Conservation (phyloP, 1,140 invertebrate species). For the Calosoma granatense region DNA sequence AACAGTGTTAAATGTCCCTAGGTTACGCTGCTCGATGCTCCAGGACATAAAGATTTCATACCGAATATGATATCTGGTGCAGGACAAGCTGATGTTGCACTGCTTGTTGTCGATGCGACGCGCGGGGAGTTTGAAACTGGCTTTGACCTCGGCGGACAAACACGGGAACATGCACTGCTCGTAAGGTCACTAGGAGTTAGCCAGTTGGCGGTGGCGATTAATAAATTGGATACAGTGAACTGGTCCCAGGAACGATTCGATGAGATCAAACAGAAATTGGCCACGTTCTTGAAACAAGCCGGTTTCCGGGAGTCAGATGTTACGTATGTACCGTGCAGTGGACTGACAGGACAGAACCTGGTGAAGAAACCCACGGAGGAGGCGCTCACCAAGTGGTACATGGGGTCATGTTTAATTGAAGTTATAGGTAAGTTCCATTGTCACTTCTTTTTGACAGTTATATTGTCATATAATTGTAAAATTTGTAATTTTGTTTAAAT, state of each 20-base stretch:
- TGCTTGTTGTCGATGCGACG: slow-evolving; percentile 92
- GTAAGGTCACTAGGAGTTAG: slow-evolving; percentile 84
- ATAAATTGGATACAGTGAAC: slow-evolving; percentile 73
- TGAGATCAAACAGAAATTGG: slow-evolving; percentile 78
- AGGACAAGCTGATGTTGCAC: slow-evolving; percentile 91
- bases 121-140: slow-evolving; percentile 98
- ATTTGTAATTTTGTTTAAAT: no score
- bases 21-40: slow-evolving; percentile 87
- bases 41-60: slow-evolving; percentile 97
- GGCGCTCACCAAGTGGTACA: slow-evolving; percentile 72
- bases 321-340: slow-evolving; percentile 90
- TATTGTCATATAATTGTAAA: background rate
- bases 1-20: slow-evolving; percentile 16
- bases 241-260: slow-evolving; percentile 75
- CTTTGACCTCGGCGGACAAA: slow-evolving; percentile 95
- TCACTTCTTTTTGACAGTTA: background rate
- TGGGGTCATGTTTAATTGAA: slow-evolving; percentile 67
- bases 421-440: slow-evolving; percentile 57
- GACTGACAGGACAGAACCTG: slow-evolving; percentile 89
- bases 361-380: slow-evolving; percentile 55
- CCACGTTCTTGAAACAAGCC: slow-evolving; percentile 86
- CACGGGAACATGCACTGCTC: slow-evolving; percentile 91
- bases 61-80: slow-evolving; percentile 99
- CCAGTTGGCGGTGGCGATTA: slow-evolving; percentile 76
- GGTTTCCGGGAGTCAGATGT: slow-evolving; percentile 86